Evolutionary conservation across 2,888 invertebrate species (phyloP), one percentile per base, ranked within the genome.

Genomic region (Tethea ocularis): DNA sequence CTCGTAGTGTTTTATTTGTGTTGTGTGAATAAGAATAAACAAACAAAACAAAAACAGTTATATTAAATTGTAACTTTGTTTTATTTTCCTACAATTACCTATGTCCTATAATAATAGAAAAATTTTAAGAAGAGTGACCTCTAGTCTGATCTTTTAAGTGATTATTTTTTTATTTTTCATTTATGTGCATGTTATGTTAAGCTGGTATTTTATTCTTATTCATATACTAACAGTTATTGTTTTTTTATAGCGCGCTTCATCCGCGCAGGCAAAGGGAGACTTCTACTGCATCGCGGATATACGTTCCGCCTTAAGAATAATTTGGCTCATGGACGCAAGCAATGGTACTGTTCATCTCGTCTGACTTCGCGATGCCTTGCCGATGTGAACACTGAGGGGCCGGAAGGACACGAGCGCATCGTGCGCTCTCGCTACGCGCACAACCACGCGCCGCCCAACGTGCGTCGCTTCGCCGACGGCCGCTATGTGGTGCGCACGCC

Each of bases 291-390:
- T 64, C 89, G 91, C 65, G 92, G 93, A 41, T 93, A 93, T 79
- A 93, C 93, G 36, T 93, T 93, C 75, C 90, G 92, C 56, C 78
- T 93, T 77, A 93, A 93, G 82, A 93, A 93, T 72, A 91, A 92
- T 68, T 73, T 92, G 81, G 92, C 92, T n/a, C 92, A 92, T 69
- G 91, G 93, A 1, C 87, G 92, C 69, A 93, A 93, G 82, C 92
- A 93, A 72, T 93, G 92, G 93, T 92, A 93, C 75, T 93, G 93
- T 74, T 93, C 93, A 20, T 93, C 92, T 58, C 85, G 93, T 46
- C 83, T 92, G 58, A 93, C 92, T 15, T 92, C 93, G 41, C 91
- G 93, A 69, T 93, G 93, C 74, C 83, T 92, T 53, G 91, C 92
- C 63, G 91, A 93, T 70, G 93, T 93, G 22, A 92, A 92, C 75